These are phyloP conservation scores for Caenorhabditis remanei DNA, from an alignment of 1,140 invertebrate species.

Conservation along the genomic window DNA sequence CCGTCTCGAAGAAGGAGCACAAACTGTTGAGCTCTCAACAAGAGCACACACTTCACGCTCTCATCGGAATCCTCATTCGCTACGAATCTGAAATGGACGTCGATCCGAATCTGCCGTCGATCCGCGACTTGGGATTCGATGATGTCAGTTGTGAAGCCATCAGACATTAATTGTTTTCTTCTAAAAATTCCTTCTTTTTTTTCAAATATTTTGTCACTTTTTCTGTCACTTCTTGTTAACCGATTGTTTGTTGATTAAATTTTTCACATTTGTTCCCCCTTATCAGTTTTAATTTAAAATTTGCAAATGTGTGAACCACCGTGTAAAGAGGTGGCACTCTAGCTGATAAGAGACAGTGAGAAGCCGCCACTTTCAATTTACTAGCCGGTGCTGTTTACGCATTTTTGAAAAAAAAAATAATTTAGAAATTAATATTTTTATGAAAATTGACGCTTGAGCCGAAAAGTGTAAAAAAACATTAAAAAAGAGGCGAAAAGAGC, in stretches of 20 bases:
- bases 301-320: slow-evolving; percentile 36
- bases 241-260: slow-evolving; percentile 33
- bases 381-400: background rate
- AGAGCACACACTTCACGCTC: slow-evolving; percentile 66
- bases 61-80: slow-evolving; percentile 68
- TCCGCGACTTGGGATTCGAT: slow-evolving; percentile 43
- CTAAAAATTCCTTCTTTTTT: background rate
- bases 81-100: slow-evolving; percentile 68
- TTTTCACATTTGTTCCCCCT: background rate
- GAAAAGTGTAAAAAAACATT: background rate
- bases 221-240: slow-evolving; percentile 49
- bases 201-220: background rate
- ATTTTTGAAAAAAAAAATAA: too few species aligned
- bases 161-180: background rate
- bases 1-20: background rate
- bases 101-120: slow-evolving; percentile 60
- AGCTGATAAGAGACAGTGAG: background rate
- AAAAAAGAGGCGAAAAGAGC: background rate
- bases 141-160: background rate
- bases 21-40: slow-evolving; percentile 53
- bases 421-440: too few species aligned
- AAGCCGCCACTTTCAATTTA: background rate
- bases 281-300: background rate
- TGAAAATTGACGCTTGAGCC: too few species aligned
- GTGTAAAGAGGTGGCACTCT: slow-evolving; percentile 29